A percentile compares a stretch with the other conserved stretches of the same genome.
Conservation (phyloP, 2,888 invertebrate genomes). For the Himalopsyche kuldschensis region DNA sequence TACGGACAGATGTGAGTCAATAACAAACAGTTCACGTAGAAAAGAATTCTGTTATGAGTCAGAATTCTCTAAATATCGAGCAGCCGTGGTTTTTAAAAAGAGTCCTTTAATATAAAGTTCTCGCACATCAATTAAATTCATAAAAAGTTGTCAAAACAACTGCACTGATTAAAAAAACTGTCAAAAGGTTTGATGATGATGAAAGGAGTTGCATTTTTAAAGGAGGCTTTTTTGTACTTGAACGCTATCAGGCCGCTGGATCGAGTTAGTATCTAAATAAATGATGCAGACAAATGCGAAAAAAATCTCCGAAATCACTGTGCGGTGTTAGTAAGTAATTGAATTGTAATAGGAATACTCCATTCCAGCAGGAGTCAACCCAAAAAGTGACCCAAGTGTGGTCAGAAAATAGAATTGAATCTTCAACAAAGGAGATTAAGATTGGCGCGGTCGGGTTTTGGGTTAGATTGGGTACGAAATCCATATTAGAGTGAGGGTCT, state of each 20-base stretch:
- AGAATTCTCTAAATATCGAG: too few species aligned
- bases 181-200: not conserved
- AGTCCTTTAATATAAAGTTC: too few species aligned
- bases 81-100: too few species aligned
- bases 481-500: not conserved
- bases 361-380: not conserved
- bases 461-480: not conserved
- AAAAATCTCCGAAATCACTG: not conserved
- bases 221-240: not conserved
- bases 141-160: too few species aligned
- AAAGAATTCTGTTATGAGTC: too few species aligned
- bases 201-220: not conserved
- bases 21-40: too few species aligned
- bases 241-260: not conserved
- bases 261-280: not conserved
- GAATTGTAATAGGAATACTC: slow-evolving; percentile 24
- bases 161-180: not conserved
- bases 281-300: not conserved
- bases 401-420: slow-evolving; percentile 19
- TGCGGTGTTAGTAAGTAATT: slow-evolving; percentile 5
- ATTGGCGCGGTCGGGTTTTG: slow-evolving; percentile 4
- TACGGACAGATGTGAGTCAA: too few species aligned
- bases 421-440: slow-evolving; percentile 23
- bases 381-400: slow-evolving; percentile 6
- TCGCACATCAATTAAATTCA: too few species aligned